Evolutionary conservation across 2,113 vertebrate species (phyloP), one percentile per base, ranked within the genome.

Genomic region (Lophura nycthemera): DNA sequence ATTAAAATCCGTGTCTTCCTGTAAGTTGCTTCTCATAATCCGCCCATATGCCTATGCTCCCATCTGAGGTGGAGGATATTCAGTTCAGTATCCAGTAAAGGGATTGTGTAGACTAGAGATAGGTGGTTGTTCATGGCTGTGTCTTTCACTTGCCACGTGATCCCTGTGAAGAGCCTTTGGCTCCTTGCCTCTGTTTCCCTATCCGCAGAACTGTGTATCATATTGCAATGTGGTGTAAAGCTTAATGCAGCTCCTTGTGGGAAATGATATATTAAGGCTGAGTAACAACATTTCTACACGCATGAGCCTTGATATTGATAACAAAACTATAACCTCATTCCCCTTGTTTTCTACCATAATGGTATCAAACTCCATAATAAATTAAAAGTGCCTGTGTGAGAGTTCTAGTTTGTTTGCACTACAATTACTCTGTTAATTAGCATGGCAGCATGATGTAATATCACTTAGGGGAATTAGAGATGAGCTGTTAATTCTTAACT

Each of bases 1-100:
- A 32, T 63, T 73, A 48, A 92, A 94, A 89, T 71, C 86, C 67
- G 20, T 45, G 50, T 89, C 42, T 93, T 91, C 64, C 47, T 81
- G 22, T 60, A 70, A 54, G 74, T 85, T 88, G 50, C 73, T 89
- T 80, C 56, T 74, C 40, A 34, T 67, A 56, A 72, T 71, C 50
- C 88, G 34, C 25, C 60, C 6, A 2, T 75, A 36, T 0, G n/a
- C 30, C 74, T 60, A 10, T 75, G 57, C 45, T 86, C 15, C 25
- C 16, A 3, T 27, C 34, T 78, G 59, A 84, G 47, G 43, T 29
- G 27, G 38, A 66, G 47, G 40, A 43, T 8, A 6, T 59, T 64
- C 75, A 67, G 56, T 32, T 42, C 70, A n/a, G 45, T 91, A 38
- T 64, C 40, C 83, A 83, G 66, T 38, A 93, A 70, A 54, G 22